Evolutionary conservation across 2,113 vertebrate species (phyloP), one percentile per base, ranked within the genome.

Genomic region (Gracilinanus agilis): DNA sequence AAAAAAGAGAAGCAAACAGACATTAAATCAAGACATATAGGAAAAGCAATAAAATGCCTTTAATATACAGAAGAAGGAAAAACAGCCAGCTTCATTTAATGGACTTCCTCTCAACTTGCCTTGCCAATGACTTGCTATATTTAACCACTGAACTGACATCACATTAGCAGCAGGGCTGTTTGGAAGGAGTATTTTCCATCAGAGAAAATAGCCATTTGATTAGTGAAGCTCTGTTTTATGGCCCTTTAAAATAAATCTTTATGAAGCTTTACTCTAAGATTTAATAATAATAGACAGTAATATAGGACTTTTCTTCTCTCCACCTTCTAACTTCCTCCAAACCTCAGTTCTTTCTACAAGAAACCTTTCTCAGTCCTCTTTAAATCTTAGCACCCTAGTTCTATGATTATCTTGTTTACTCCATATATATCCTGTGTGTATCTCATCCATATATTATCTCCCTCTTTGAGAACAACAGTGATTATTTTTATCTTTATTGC

Each of bases 1-100:
- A 3, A 12, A 10, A 12, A 9, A 1, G 0, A 29, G 11, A 29
- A 0, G 34, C 0, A 1, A 8, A 89, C 29, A 40, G 3, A 8
- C 4, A 3, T 90, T 40, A 54, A 34, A 21, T 3, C 54, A 55
- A 93, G 49, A n/a, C 25, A 9, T 1, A 16, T 0, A n/a, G 0
- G 23, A 94, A 90, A 90, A 0, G 0, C 1, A 9, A 54, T 24
- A 44, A 12, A 83, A 83, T 83, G 9, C 0, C 0, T 67, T 95
- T 95, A 3, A 23, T 0, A 83, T 83, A 83, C 19, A 83, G 67
- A 83, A 67, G 13, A 67, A 83, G 67, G 67, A 83, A 40, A 83
- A 83, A 83, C 2, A 24, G 27, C 8, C 44, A 88, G 54, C n/a
- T 53, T 29, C 55, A 2, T 34, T 44, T 21, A 25, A 88, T 5